Evolutionary conservation across 2,888 invertebrate species (phyloP), one percentile per base, ranked within the genome.

Genomic region (Cryptocephalus primarius): DNA sequence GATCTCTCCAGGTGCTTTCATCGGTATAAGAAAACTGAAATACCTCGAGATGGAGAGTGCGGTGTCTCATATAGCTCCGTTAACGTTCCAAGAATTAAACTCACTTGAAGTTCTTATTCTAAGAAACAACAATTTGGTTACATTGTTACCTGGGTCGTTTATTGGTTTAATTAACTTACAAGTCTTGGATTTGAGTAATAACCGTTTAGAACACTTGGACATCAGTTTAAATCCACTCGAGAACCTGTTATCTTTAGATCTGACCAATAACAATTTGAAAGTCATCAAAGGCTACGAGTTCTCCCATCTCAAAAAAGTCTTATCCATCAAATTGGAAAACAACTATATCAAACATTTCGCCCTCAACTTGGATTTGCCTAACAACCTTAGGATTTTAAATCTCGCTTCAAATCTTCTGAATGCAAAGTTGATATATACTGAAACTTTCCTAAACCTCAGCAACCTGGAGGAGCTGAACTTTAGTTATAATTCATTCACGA

Each of bases 381-480:
- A 58, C 8, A 60, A 60, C 40, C 51, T 69, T 34, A 60, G 58
- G 13, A 53, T 40, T 8, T 49, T 69, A 22, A 55, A 62, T 44
- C 45, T 68, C n/a, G 59, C 56, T 4, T 45, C 58, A 13, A 69
- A 68, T 50, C 38, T 50, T 9, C 58, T 69, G 13, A 48, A 50
- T 4, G 55, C 45, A n/a, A 56, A 60, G 8, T 61, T 60, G 14
- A 38, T 48, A 1, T 52, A 49, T 41, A 42, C 55, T 1, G 56
- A 54, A 1, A 56, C 62, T 1, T 68, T 69, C 50, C 48, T 58
- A 10, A 59, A 63, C 31, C 47, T 68, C 13, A 46, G 53, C 32
- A 52, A 50, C 4, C 46, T 70, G 22, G 66, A 67, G 55, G 53
- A 55, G 6, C 48, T 69, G 3, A 55, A 64, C 53, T 46, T 69